A percentile compares a stretch with the other conserved stretches of the same genome.
Evolutionary conservation across 2,113 vertebrate species (phyloP).

Genomic region (Sialia sialis): DNA sequence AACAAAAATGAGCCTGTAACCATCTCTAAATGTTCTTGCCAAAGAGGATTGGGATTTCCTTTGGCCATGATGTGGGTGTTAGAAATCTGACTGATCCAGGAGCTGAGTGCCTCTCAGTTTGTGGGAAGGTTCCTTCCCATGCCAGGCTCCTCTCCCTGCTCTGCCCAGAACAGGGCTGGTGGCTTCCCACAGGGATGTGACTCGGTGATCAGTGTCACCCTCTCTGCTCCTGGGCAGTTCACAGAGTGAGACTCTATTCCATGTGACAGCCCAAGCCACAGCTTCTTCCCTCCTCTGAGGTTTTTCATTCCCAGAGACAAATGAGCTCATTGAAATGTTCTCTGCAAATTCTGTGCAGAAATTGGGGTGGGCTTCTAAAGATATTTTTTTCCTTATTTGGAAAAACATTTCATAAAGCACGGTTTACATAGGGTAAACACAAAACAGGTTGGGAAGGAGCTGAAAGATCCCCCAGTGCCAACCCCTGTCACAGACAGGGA

Average conservation of each 20-base stretch:
- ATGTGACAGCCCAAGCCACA: neutral
- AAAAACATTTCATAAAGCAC: neutral
- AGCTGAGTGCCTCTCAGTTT: neutral
- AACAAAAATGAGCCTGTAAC: neutral
- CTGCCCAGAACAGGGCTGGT: neutral
- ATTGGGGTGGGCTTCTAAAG: accelerated
- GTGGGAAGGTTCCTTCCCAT: accelerated
- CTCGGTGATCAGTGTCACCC: neutral
- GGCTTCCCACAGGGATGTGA: neutral
- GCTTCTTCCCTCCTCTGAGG: neutral
- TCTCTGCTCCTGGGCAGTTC: neutral
- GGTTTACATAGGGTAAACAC: neutral
- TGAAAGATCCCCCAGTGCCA: neutral
- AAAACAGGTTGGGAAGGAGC: neutral
- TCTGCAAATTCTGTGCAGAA: neutral
- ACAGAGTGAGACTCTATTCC: neutral
- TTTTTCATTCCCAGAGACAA: neutral
- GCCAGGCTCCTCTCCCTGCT: neutral
- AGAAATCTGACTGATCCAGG: neutral
- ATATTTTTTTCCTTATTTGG: neutral
- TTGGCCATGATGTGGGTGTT: accelerated
- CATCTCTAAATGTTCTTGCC: neutral
- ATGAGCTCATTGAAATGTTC: neutral
- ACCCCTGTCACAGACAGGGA: neutral
- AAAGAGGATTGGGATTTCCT: neutral